phyloP scores from a whole-genome alignment of 1,140 invertebrate species.

The Drosophila mayri region DNA sequence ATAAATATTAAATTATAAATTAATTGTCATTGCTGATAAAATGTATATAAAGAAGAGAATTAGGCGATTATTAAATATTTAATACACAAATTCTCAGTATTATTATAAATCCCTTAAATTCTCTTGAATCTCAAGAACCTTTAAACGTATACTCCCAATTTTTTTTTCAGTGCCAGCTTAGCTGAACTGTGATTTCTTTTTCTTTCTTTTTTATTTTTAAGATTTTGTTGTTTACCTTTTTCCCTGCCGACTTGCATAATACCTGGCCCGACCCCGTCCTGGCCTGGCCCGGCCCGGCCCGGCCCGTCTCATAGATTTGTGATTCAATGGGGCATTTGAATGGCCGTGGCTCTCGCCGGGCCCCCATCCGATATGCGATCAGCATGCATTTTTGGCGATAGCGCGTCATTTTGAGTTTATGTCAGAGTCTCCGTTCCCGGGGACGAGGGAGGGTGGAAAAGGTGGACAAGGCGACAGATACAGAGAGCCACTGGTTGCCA shows the following conservation, averaged over 20 bases:
- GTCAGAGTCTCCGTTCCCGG: constrained; percentile 46
- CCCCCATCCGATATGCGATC: constrained; percentile 56
- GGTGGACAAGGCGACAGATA: constrained; percentile 34
- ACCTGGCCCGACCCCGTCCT: not conserved
- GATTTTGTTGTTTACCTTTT: constrained; percentile 8
- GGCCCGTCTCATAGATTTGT: constrained; percentile 67
- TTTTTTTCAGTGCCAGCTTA: not conserved
- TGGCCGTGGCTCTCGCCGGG: constrained; percentile 29
- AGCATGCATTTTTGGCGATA: constrained; percentile 81
- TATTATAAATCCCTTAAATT: not conserved
- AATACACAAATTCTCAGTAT: not conserved
- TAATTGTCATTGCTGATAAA: not conserved
- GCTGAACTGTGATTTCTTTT: constrained; percentile 39
- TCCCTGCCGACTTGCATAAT: constrained; percentile 65
- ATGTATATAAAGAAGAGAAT: no score
- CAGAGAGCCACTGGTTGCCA: constrained; percentile 71
- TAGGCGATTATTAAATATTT: not conserved
- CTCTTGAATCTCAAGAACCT: not conserved
- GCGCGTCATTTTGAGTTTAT: constrained; percentile 78
- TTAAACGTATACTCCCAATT: not conserved
- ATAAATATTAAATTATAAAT: not conserved
- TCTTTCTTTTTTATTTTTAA: not conserved
- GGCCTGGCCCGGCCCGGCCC: not conserved
- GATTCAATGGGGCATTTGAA: constrained; percentile 78
- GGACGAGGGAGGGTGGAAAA: not conserved